A percentile compares a stretch with the other conserved stretches of the same genome.
Conservation (phyloP, 2,113 vertebrate species). For the Zeus faber region DNA sequence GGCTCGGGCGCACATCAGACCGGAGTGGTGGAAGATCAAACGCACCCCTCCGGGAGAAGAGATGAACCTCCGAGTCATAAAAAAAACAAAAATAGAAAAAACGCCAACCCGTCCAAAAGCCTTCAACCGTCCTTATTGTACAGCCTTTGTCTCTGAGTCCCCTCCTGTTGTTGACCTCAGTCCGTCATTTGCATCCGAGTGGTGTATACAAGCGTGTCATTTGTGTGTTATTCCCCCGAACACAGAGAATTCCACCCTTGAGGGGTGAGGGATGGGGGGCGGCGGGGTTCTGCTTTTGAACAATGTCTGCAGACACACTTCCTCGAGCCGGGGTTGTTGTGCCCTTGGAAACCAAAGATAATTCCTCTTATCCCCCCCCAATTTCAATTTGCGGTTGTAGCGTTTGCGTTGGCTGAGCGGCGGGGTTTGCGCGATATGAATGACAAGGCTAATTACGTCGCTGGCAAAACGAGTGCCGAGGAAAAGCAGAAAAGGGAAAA, state of each 20-base stretch:
- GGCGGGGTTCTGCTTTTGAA: background rate
- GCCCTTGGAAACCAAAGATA: background rate
- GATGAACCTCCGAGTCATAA: slow-evolving; percentile 35
- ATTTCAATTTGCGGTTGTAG: slow-evolving; percentile 46
- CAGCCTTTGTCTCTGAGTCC: slow-evolving; percentile 41
- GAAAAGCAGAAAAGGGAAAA: slow-evolving; percentile 41
- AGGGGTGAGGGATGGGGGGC: slow-evolving; percentile 49
- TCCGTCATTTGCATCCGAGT: slow-evolving; percentile 59
- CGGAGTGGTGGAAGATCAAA: slow-evolving; percentile 48
- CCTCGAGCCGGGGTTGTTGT: background rate
- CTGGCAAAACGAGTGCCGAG: slow-evolving; percentile 49
- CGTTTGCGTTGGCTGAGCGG: slow-evolving; percentile 58
- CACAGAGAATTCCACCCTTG: background rate
- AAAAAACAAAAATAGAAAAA: slow-evolving; percentile 9
- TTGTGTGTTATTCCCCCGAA: slow-evolving; percentile 44
- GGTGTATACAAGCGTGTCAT: slow-evolving; percentile 56
- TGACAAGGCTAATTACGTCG: slow-evolving; percentile 67
- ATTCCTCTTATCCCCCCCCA: slow-evolving; percentile 25
- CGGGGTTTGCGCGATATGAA: slow-evolving; percentile 47
- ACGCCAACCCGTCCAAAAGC: slow-evolving; percentile 17
- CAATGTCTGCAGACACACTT: slow-evolving; percentile 36
- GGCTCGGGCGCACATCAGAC: slow-evolving; percentile 2
- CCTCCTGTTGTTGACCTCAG: slow-evolving; percentile 49
- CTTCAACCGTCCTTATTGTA: slow-evolving; percentile 22
- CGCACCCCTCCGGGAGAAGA: slow-evolving; percentile 30